These are phyloP conservation scores for Meloidogyne chitwoodi DNA, from an alignment of 1,140 invertebrate species.

Conservation along the genomic window DNA sequence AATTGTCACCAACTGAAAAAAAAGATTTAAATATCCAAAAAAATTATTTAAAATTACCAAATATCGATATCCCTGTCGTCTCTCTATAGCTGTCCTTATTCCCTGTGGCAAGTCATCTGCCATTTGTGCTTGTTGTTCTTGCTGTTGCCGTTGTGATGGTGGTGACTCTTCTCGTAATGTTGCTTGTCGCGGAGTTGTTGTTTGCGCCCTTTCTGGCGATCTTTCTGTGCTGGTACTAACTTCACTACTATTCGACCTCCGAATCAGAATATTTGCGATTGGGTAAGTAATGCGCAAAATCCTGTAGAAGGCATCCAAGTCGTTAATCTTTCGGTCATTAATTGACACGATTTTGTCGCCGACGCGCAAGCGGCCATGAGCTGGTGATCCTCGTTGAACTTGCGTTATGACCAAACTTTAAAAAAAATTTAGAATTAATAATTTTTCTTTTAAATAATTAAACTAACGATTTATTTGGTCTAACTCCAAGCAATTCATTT, in stretches of 20 bases:
- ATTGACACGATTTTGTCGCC: neutral
- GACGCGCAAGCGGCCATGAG: neutral
- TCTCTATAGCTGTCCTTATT: neutral
- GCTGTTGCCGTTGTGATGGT: neutral
- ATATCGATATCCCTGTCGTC: neutral
- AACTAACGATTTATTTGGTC: neutral
- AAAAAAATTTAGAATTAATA: neutral
- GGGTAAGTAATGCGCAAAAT: neutral
- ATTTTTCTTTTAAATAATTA: neutral
- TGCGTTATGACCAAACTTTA: neutral
- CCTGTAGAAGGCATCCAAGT: neutral
- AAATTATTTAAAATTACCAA: neutral
- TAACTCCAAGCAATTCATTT: neutral
- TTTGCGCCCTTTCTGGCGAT: neutral
- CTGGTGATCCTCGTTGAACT: neutral
- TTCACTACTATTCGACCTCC: neutral
- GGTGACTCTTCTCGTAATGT: neutral
- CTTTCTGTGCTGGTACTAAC: neutral
- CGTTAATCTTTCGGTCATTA: neutral
- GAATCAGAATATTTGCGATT: neutral
- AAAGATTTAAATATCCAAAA: neutral
- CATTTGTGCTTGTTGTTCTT: neutral
- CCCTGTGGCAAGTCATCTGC: neutral
- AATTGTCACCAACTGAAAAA: neutral
- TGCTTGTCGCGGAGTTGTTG: neutral